Conservation (phyloP, 2,797 vertebrate genomes). For the Etheostoma nigrum region DNA sequence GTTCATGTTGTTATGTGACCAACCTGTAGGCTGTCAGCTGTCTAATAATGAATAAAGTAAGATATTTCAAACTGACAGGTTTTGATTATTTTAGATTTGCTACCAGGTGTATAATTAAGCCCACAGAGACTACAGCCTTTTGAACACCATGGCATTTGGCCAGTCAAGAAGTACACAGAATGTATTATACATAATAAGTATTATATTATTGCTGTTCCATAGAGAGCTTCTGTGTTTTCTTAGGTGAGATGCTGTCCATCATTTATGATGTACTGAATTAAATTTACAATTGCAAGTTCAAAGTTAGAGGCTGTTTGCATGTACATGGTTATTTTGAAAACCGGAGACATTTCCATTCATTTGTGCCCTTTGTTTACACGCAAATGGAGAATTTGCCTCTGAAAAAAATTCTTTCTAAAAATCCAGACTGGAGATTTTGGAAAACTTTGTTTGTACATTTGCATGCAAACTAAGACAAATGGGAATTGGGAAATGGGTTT, state of each 20-base stretch:
- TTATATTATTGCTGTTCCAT: constrained; percentile 10
- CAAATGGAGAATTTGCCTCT: too few species aligned
- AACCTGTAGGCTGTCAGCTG: neutral
- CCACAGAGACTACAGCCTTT: constrained; percentile 18
- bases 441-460: too few species aligned
- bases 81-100: constrained; percentile 6
- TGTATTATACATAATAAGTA: neutral
- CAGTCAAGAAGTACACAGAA: constrained; percentile 17
- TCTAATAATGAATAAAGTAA: constrained; percentile 3
- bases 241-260: constrained; percentile 19
- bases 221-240: constrained; percentile 12
- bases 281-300: constrained; percentile 31
- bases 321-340: too few species aligned
- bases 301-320: neutral
- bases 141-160: neutral
- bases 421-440: too few species aligned
- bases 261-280: constrained; percentile 41
- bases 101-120: constrained; percentile 19
- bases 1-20: neutral
- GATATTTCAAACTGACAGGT: constrained; percentile 9
- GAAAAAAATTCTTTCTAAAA: too few species aligned
- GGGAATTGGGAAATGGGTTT: too few species aligned
- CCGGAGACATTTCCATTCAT: too few species aligned
- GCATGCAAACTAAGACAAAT: too few species aligned
- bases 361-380: too few species aligned